phyloP scores from a whole-genome alignment of 1,140 invertebrate species.

The Drosophila asahinai region DNA sequence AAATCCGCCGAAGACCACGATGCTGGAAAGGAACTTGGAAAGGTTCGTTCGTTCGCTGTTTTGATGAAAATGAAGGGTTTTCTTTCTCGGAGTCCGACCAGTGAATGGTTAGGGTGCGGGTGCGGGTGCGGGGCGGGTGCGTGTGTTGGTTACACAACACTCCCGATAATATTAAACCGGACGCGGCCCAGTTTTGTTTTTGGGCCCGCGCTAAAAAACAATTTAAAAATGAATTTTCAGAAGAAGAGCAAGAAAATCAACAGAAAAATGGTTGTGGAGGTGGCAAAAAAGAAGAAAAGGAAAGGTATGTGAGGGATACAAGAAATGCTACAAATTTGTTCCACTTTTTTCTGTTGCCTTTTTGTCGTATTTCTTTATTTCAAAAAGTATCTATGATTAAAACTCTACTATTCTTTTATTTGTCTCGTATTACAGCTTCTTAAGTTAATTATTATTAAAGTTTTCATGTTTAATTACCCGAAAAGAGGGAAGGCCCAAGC shows the following conservation, averaged over 20 bases:
- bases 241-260: slow-evolving; percentile 68
- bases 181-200: slow-evolving; percentile 33
- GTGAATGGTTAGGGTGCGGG: neutral
- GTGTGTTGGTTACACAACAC: slow-evolving; percentile 15
- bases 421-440: neutral
- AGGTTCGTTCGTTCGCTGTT: slow-evolving; percentile 18
- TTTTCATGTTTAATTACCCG: neutral
- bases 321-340: slow-evolving; percentile 15
- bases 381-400: neutral
- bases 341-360: slow-evolving; percentile 8
- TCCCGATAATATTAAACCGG: slow-evolving; percentile 39
- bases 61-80: slow-evolving; percentile 18
- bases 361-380: neutral
- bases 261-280: slow-evolving; percentile 45
- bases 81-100: slow-evolving; percentile 3
- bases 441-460: neutral
- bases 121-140: neutral
- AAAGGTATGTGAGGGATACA: slow-evolving; percentile 17
- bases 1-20: slow-evolving; percentile 33
- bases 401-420: neutral
- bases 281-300: slow-evolving; percentile 9
- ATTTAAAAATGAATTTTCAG: slow-evolving; percentile 77
- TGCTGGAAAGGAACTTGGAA: slow-evolving; percentile 37
- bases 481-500: neutral
- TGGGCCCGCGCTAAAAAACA: slow-evolving; percentile 42